Base-by-base conservation (phyloP, 2,113 vertebrate species). In the Strigops habroptila region DNA sequence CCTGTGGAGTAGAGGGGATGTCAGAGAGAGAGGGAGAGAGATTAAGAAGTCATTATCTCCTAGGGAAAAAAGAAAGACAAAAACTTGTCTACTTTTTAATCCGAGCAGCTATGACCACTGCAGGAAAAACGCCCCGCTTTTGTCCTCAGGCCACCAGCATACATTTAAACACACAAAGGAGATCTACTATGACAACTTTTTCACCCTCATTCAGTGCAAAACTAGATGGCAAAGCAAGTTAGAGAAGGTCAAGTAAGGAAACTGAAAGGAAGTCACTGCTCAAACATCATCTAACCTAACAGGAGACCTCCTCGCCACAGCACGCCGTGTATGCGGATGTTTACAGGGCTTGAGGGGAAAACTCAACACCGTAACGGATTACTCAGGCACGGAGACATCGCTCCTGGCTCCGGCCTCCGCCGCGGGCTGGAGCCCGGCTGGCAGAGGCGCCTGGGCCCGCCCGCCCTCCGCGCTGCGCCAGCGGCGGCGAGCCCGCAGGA, bases 1-100 rank as follows among this genome's bases (percentile, higher is more conserved):
- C 93, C 95, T 94, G 95, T 59, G 35, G 48, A 91, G 96, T 2
- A 90, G 85, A 93, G 13, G 37, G 41, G 74, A 57, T 85, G 67
- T 69, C 96, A 39, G 39, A 94, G 75, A 96, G 82, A 82, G 63
- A 88, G 27, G 92, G 85, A 91, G 57, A 75, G 68, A 91, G 71
- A 73, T 83, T 94, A 94, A 80, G 94, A 41, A 80, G 95, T 77
- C 85, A 88, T 96, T 93, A 90, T 49, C 71, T 86, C 92, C 93
- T 94, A 82, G 75, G 59, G 82, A 77, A 95, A 90, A 95, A 49
- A 95, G 48, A 96, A 87, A 94, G 33, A 95, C 39, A 93, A 81
- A 76, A 68, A 69, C 75, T 85, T 5, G 70, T 82, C 92, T 80
- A 53, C 17, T 75, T 82, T 77, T 79, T 33, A 68, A 62, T 18